Conservation (phyloP, 2,113 vertebrate genomes). For the Myocastor coypus region DNA sequence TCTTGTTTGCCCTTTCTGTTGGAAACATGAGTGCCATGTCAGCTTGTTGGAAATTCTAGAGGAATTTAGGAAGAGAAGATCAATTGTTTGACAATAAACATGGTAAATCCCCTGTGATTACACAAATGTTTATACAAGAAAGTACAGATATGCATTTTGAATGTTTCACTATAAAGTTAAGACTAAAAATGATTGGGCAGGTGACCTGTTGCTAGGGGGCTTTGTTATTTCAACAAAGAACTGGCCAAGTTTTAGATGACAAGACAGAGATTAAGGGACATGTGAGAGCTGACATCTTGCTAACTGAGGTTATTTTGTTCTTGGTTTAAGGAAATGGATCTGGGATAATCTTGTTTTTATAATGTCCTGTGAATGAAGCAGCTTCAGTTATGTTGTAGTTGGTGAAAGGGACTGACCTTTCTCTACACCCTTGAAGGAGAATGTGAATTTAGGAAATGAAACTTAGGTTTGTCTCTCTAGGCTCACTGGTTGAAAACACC, state of each 20-base stretch:
- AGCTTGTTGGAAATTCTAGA: conserved; percentile 66
- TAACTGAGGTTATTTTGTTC: conserved; percentile 43
- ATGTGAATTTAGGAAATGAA: conserved; percentile 1
- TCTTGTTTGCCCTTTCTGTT: conserved; percentile 69
- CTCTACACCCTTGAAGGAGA: neutral
- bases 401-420: neutral
- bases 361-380: conserved; percentile 39
- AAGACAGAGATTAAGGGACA: conserved; percentile 45
- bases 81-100: conserved; percentile 74
- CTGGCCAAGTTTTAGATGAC: conserved; percentile 51
- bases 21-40: conserved; percentile 55
- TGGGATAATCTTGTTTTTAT: conserved; percentile 52
- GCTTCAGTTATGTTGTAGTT: neutral
- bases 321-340: conserved; percentile 60
- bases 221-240: conserved; percentile 10
- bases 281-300: conserved; percentile 17
- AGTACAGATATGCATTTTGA: conserved; percentile 48
- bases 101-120: conserved; percentile 67
- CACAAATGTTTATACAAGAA: conserved; percentile 58
- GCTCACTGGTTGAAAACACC: neutral
- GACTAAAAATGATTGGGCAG: conserved; percentile 6
- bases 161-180: conserved; percentile 36
- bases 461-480: conserved; percentile 18
- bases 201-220: neutral
- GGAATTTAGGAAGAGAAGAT: conserved; percentile 69